phyloP scores from a whole-genome alignment of 2,888 invertebrate species.

The Papilio elwesi region DNA sequence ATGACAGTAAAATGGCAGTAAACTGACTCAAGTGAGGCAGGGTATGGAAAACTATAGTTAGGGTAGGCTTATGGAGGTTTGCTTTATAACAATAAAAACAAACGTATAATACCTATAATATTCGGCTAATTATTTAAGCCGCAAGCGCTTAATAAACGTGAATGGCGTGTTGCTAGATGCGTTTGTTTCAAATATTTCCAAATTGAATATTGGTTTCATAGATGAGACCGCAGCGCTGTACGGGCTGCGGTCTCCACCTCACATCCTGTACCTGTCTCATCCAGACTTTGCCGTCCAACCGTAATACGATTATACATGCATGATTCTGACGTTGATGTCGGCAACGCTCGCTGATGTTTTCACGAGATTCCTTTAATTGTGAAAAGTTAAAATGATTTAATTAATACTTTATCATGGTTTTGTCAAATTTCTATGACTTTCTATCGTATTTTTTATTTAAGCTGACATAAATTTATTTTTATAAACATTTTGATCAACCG shows the following conservation, averaged over 20 bases:
- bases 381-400: too few species aligned
- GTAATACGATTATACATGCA: constrained; percentile 67
- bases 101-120: background rate
- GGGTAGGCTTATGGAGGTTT: background rate
- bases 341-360: background rate
- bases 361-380: background rate
- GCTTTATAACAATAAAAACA: constrained; percentile 3
- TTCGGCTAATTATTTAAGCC: constrained; percentile 16
- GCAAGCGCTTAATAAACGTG: constrained; percentile 17
- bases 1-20: background rate
- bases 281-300: constrained; percentile 52
- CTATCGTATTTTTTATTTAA: too few species aligned
- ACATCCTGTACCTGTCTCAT: constrained; percentile 59
- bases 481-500: too few species aligned
- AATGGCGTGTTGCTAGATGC: background rate
- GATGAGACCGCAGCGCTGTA: constrained; percentile 31
- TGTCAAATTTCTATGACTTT: too few species aligned
- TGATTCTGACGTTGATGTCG: constrained; percentile 26
- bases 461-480: too few species aligned
- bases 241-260: constrained; percentile 26
- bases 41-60: background rate
- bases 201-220: constrained; percentile 34
- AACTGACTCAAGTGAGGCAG: background rate
- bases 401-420: too few species aligned
- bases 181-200: constrained; percentile 28